Conservation (phyloP, 2,888 invertebrate species). For the Chironomus tentans region DNA sequence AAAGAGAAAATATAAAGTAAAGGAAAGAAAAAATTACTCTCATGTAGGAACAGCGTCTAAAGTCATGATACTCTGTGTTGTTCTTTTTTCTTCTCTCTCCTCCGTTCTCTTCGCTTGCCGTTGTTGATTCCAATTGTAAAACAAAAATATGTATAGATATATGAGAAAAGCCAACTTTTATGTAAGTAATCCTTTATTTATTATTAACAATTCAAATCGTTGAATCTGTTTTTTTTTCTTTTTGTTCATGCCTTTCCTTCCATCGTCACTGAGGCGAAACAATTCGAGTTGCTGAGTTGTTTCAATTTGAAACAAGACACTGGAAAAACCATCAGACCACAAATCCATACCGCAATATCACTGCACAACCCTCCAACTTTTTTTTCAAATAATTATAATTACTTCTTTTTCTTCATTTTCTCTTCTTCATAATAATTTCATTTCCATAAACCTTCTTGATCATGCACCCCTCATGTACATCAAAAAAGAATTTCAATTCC, state of each 20-base stretch:
- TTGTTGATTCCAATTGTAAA: background rate
- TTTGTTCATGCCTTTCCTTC: background rate
- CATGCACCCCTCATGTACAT: background rate
- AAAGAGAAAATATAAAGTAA: background rate
- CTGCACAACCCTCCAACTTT: background rate
- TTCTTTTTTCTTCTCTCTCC: background rate
- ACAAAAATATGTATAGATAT: background rate
- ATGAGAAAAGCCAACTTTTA: slow-evolving; percentile 1
- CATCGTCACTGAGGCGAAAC: background rate
- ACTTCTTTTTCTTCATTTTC: background rate
- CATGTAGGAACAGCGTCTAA: background rate
- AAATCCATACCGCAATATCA: slow-evolving; percentile 14
- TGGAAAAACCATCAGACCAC: slow-evolving; percentile 24
- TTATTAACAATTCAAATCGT: slow-evolving; percentile 1
- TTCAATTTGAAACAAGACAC: background rate
- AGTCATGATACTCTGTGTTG: background rate
- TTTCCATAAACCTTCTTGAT: background rate
- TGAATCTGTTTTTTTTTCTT: background rate
- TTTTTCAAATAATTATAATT: background rate
- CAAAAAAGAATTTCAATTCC: background rate
- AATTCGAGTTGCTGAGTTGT: background rate
- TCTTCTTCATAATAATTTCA: background rate
- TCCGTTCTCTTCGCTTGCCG: background rate
- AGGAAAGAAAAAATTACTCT: background rate
- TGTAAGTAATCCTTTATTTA: slow-evolving; percentile 15